A percentile compares a stretch with the other conserved stretches of the same genome.
Conservation (phyloP, 1,140 invertebrate species). For the Bombus pyrosoma region DNA sequence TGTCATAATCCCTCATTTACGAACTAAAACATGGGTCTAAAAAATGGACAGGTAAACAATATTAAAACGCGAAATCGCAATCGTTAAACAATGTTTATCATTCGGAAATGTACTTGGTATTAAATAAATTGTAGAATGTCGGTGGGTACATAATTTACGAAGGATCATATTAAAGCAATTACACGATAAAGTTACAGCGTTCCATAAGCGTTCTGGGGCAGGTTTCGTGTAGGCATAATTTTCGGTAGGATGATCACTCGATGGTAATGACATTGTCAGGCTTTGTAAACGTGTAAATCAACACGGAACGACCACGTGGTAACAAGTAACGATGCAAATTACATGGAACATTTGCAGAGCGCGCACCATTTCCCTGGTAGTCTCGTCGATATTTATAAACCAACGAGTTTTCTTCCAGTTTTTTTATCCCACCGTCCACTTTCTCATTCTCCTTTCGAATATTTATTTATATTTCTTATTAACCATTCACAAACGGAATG, state of each 20-base stretch:
- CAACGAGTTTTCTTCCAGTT: too few species aligned
- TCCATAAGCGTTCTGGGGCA: not conserved
- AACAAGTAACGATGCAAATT: constrained; percentile 5
- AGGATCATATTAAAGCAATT: constrained; percentile 15
- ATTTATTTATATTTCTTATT: not conserved
- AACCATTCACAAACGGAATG: not conserved
- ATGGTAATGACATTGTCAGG: not conserved
- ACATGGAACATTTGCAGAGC: constrained; percentile 11
- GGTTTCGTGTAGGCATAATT: not conserved
- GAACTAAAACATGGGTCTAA: too few species aligned
- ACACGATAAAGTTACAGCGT: not conserved
- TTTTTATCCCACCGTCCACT: too few species aligned
- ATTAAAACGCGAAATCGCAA: too few species aligned
- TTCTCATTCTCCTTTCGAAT: too few species aligned
- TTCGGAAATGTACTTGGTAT: too few species aligned
- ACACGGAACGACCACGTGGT: not conserved
- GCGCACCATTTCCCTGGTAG: not conserved
- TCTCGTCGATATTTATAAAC: not conserved
- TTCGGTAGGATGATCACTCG: not conserved
- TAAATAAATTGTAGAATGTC: not conserved
- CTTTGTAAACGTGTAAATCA: constrained; percentile 40
- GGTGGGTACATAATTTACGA: not conserved
- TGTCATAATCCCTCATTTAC: not conserved
- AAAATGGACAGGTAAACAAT: too few species aligned
- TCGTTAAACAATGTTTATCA: not conserved